Conservation (phyloP, 2,797 vertebrate species). For the Siniperca scherzeri region DNA sequence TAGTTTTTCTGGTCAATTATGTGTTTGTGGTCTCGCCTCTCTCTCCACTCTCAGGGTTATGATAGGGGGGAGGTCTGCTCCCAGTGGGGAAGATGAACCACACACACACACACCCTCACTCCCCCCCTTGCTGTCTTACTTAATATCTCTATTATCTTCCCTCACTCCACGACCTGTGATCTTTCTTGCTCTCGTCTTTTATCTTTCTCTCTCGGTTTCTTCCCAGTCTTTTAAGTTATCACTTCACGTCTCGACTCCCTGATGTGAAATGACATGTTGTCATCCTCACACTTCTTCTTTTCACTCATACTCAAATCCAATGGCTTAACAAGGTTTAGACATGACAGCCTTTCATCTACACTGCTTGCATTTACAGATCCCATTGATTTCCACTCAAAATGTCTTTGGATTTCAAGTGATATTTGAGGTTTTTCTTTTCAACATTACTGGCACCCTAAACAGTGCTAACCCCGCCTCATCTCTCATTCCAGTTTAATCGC, state of each 20-base stretch:
- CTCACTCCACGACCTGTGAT: constrained; percentile 52
- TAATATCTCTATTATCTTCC: constrained; percentile 81
- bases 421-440: background rate
- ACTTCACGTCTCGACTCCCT: constrained; percentile 45
- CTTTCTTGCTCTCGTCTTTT: constrained; percentile 42
- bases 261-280: constrained; percentile 51
- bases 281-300: constrained; percentile 42
- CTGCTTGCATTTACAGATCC: constrained; percentile 7
- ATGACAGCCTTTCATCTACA: background rate
- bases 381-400: constrained; percentile 9
- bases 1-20: constrained; percentile 99
- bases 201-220: constrained; percentile 34
- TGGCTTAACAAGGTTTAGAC: constrained; percentile 43
- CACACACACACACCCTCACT: constrained; percentile 37
- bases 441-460: background rate
- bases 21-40: constrained; percentile 87
- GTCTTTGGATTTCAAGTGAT: background rate
- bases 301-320: constrained; percentile 85
- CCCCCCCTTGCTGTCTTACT: constrained; percentile 67
- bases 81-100: constrained; percentile 78
- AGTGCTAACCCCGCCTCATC: constrained; percentile 46
- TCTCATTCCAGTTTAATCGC: constrained; percentile 94
- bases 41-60: constrained; percentile 77
- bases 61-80: constrained; percentile 78
- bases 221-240: constrained; percentile 37